Conservation (phyloP, 2,888 invertebrate species). For the Plagodis dolabraria region DNA sequence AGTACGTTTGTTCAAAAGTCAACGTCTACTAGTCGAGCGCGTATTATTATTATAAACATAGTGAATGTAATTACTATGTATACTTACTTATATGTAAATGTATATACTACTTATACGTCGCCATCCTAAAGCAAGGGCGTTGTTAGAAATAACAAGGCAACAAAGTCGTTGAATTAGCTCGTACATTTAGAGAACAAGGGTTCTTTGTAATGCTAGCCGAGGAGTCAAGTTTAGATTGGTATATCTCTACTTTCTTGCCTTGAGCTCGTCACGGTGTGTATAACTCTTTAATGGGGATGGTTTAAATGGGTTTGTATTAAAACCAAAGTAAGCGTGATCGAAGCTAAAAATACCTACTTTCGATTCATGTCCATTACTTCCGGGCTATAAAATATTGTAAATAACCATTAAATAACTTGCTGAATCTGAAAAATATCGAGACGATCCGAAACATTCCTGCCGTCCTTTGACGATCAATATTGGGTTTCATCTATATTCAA, state of each 20-base stretch:
- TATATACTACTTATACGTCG: neutral
- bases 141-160: neutral
- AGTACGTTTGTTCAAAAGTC: too few species aligned
- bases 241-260: neutral
- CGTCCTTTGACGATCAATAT: constrained; percentile 37
- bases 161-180: neutral
- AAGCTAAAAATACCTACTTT: too few species aligned
- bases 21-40: too few species aligned
- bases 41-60: too few species aligned
- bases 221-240: neutral
- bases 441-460: constrained; percentile 40
- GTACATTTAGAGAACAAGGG: neutral
- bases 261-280: neutral
- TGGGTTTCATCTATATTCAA: constrained; percentile 45
- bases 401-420: too few species aligned
- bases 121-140: neutral
- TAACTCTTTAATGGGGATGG: too few species aligned
- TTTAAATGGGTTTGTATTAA: too few species aligned
- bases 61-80: too few species aligned
- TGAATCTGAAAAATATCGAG: constrained; percentile 31
- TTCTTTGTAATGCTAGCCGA: neutral
- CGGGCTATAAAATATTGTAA: constrained; percentile 25
- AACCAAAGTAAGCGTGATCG: too few species aligned
- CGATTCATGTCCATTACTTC: constrained; percentile 23
- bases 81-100: neutral